These are phyloP conservation scores for Quadroppia sp. DNA, from an alignment of 2,888 invertebrate species.

Conservation along the genomic window DNA sequence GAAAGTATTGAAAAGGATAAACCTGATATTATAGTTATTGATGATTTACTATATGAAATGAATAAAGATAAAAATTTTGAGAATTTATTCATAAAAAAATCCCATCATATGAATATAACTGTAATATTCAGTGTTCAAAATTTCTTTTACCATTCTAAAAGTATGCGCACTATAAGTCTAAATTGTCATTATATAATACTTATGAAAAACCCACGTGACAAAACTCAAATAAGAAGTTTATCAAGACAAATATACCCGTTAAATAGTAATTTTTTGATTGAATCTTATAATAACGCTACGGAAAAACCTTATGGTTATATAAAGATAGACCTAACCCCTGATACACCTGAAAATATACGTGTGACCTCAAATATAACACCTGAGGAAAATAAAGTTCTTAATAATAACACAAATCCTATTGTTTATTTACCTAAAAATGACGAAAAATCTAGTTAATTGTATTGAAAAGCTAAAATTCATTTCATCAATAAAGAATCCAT, in stretches of 20 bases:
- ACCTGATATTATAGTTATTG: slow-evolving; percentile 32
- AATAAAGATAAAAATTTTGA: slow-evolving; percentile 20
- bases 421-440: background rate
- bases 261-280: slow-evolving; percentile 18
- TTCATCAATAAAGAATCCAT: background rate
- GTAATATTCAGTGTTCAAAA: slow-evolving; percentile 43
- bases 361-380: background rate
- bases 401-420: background rate
- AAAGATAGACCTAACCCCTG: background rate
- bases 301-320: slow-evolving; percentile 20
- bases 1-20: background rate
- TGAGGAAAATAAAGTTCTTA: background rate
- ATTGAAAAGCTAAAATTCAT: background rate
- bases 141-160: slow-evolving; percentile 24
- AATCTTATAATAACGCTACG: slow-evolving; percentile 36
- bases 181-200: slow-evolving; percentile 41
- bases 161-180: slow-evolving; percentile 40
- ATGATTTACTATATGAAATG: slow-evolving; percentile 40
- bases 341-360: background rate
- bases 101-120: slow-evolving; percentile 38
- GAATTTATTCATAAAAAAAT: slow-evolving; percentile 40
- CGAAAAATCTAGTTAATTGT: background rate
- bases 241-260: slow-evolving; percentile 34
- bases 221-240: slow-evolving; percentile 25
- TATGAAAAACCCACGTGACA: slow-evolving; percentile 41